Evolutionary conservation across 2,113 vertebrate species (phyloP).

Genomic region (Drymodes brunneopygia): DNA sequence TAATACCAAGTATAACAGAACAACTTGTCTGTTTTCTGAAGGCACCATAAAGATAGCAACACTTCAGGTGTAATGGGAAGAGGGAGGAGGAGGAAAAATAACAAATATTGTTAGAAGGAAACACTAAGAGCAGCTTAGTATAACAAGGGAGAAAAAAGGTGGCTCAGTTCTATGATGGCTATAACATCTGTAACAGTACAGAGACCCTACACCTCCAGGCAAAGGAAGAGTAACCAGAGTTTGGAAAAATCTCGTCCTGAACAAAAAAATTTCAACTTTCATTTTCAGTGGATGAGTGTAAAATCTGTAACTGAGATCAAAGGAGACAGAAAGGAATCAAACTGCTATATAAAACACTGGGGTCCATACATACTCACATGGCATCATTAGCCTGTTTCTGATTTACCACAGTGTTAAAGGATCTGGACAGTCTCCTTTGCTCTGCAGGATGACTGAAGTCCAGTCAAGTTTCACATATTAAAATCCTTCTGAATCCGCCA

Average conservation of each 20-base stretch:
- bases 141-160: neutral
- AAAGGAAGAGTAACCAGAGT: neutral
- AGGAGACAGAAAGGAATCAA: conserved; percentile 13
- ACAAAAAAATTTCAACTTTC: neutral
- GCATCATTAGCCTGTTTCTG: conserved; percentile 24
- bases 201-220: neutral
- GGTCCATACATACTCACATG: neutral
- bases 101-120: neutral
- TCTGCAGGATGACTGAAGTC: neutral
- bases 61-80: neutral
- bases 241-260: neutral
- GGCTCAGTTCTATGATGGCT: neutral
- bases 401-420: conserved; percentile 17
- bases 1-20: neutral
- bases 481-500: neutral
- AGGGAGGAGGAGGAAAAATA: neutral
- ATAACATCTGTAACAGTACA: neutral
- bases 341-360: neutral
- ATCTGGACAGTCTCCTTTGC: neutral
- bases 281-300: neutral
- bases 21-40: neutral
- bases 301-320: neutral
- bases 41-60: neutral
- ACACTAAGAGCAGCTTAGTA: neutral
- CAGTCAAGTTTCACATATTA: neutral